Base-by-base conservation (phyloP, 2,797 vertebrate genomes). In the Trachurus trachurus region DNA sequence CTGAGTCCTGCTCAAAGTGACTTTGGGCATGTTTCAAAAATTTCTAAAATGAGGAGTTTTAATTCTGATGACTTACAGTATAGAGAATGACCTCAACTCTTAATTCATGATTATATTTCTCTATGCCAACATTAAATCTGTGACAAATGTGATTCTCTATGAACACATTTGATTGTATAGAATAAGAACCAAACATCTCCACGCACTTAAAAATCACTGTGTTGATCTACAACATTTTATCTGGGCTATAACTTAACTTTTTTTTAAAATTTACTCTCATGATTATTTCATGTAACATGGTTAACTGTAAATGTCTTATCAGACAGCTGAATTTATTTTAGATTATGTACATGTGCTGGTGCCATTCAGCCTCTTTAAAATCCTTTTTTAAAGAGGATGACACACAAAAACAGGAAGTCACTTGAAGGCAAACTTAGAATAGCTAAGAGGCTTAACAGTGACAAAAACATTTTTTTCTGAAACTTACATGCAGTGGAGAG, bases 211-310 rank as follows among this genome's bases (percentile, higher is more conserved):
- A 34, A 34, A 2, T 34, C 11, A 12, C 42, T 47, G 37, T 9
- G n/a, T 50, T 62, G 16, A 50, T 54, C 49, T 59, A 31, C 47
- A 42, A 26, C 26, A 62, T 71, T 45, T 26, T 17, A 19, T 75
- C 50, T 71, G 3, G 60, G 15, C 50, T 39, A 26, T 12, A 60
- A 67, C 26, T 31, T 8, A 5, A 72, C 29, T 54, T 40, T 53
- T 75, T 52, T 53, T 74, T 52, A 1, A 64, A 69, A 64, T 78
- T 57, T 52, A 67, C 54, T 78, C 70, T 60, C 45, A 69, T 76
- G 70, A 82, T 76, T 68, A 67, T 78, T 82, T 78, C 49, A 82
- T 69, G 49, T 75, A 45, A 63, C 64, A 13, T 29, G 49, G 53
- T 76, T 61, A 63, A 65, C 79, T 54, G 39, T 69, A 45, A 61